These are phyloP conservation scores for Macrosteles quadrilineatus DNA, from an alignment of 1,140 invertebrate genomes.

Conservation along the genomic window DNA sequence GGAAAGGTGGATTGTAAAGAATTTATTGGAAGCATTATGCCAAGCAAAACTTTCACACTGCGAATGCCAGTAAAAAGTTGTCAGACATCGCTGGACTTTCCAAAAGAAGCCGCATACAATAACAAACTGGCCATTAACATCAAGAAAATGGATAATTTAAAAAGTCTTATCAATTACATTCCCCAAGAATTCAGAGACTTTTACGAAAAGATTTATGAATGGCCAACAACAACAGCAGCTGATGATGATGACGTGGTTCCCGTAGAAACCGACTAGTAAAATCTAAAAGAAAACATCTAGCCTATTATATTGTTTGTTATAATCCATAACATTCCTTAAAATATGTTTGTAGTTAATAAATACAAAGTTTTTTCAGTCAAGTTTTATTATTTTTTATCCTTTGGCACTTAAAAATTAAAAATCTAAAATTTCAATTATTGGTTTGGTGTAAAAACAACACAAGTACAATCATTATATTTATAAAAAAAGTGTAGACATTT, in stretches of 20 bases:
- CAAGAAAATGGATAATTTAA: constrained; percentile 18
- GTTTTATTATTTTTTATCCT: constrained; percentile 17
- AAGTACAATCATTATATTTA: constrained; percentile 1
- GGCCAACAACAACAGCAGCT: constrained; percentile 9
- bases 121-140: constrained; percentile 13
- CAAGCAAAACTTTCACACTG: constrained; percentile 1
- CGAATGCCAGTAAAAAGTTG: background rate
- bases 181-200: constrained; percentile 1
- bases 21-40: constrained; percentile 15
- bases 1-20: background rate
- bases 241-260: constrained; percentile 6
- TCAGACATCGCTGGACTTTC: background rate
- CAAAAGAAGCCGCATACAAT: background rate
- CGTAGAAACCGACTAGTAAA: constrained; percentile 2
- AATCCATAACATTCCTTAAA: constrained; percentile 4
- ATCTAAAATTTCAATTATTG: constrained; percentile 5
- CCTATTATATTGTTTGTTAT: background rate
- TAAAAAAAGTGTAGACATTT: background rate
- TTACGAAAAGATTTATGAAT: constrained; percentile 14
- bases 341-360: constrained; percentile 14
- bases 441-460: constrained; percentile 13
- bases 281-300: constrained; percentile 15
- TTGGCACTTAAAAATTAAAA: constrained; percentile 11
- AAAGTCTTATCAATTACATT: constrained; percentile 11
- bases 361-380: constrained; percentile 19